Percentiles rank a stretch among this genome's conserved stretches.
phyloP scores from a whole-genome alignment of 2,797 vertebrate species.

The Amazona finschi region DNA sequence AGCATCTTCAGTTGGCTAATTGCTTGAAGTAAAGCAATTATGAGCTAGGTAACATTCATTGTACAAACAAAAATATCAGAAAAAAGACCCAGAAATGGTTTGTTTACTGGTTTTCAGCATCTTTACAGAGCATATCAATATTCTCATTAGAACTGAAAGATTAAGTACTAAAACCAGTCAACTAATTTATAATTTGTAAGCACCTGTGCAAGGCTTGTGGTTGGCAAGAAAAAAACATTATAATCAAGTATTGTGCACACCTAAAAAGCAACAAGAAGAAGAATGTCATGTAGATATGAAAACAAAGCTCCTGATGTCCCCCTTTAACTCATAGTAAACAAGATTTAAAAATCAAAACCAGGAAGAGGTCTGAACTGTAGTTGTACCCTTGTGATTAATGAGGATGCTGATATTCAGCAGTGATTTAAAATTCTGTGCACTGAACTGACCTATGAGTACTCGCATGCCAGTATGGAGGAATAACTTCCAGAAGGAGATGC shows the following conservation, averaged over 20 bases:
- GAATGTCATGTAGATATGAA: not conserved
- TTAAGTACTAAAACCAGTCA: not conserved
- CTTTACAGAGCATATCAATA: not conserved
- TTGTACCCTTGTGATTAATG: not conserved
- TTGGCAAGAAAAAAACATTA: not conserved
- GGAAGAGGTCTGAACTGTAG: not conserved
- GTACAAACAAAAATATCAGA: not conserved
- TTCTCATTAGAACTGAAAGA: not conserved
- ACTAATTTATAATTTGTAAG: not conserved
- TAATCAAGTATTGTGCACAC: not conserved
- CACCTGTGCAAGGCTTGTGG: not conserved
- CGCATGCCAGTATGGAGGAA: not conserved
- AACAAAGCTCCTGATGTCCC: not conserved
- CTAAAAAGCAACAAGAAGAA: not conserved
- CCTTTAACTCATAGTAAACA: not conserved
- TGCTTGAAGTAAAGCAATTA: not conserved
- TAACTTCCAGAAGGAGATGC: not conserved
- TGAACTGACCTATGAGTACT: accelerated
- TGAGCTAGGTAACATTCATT: not conserved
- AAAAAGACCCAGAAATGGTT: not conserved
- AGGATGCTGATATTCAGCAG: not conserved
- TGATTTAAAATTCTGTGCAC: not conserved
- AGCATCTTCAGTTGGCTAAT: not conserved
- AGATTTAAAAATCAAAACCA: not conserved
- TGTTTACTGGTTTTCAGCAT: conserved; percentile 8